Base-by-base conservation (phyloP, 2,113 vertebrate genomes). In the Leptodactylus fuscus region DNA sequence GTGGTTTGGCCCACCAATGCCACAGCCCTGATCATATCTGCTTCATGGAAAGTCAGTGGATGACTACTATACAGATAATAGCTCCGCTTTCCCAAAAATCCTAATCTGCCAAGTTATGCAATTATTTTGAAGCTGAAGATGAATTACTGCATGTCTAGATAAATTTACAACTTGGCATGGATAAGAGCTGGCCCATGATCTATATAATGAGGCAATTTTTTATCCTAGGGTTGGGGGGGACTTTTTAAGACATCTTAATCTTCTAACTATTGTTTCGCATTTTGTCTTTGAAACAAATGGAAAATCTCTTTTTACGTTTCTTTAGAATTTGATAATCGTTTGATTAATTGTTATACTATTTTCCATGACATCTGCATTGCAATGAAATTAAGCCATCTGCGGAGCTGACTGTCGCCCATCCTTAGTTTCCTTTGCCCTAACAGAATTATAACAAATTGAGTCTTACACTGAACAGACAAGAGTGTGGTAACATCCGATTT, bases 281-380 rank as follows among this genome's bases (percentile, higher is more conserved):
- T 73, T 73, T 73, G 36, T 46, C 38, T 74, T 46, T 13, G 34
- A 41, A 49, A 46, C 71, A 75, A 46, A 75, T 27, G 13, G 24
- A 27, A 75, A 75, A 75, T 75, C 44, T 75, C 41, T 75, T n/a
- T 24, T 46, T 75, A 27, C 22, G 27, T 48, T 48, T 24, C 13
- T 18, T 75, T 46, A 27, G 71, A 75, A 29, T 75, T 27, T 24
- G n/a, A 75, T 75, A 48, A 44, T 75, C 44, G 5, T 18, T 18
- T 75, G 71, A 75, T 49, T 75, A 75, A 75, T 75, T 46, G 71
- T 29, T 75, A 75, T 75, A 75, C 49, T 75, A 75, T 75, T 48
- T 48, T 46, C 44, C 24, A 16, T 75, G 38, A 75, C 44, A 48
- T 48, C 71, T 48, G 71, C 71, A 75, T 27, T 48, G n/a, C 24